Conservation (phyloP, 1,140 invertebrate species). For the Periplaneta americana region DNA sequence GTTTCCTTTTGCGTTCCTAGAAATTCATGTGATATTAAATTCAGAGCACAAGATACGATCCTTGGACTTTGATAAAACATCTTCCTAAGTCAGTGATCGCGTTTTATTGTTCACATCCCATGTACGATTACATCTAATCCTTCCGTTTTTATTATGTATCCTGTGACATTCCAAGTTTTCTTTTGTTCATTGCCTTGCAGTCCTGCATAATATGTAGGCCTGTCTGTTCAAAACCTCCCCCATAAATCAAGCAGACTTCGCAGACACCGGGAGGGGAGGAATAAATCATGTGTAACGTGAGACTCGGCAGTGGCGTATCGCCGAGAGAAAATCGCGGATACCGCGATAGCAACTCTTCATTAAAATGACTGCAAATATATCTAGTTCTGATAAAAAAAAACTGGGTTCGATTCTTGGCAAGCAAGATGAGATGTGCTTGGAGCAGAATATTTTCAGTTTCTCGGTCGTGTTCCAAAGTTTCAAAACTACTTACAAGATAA, state of each 20-base stretch:
- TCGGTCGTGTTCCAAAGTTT: too few relatives aligned
- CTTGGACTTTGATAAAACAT: too few relatives aligned
- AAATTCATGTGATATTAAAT: too few relatives aligned
- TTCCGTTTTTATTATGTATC: not conserved
- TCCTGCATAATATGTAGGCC: not conserved
- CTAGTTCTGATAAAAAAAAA: too few relatives aligned
- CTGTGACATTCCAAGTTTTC: not conserved
- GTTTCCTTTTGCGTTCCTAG: too few relatives aligned
- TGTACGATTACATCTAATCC: not conserved
- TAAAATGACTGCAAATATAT: too few relatives aligned
- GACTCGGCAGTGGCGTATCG: not conserved
- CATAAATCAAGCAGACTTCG: not conserved
- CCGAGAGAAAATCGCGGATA: not conserved
- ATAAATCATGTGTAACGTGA: not conserved
- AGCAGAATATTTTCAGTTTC: too few relatives aligned
- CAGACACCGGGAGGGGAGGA: not conserved
- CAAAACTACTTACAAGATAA: too few relatives aligned
- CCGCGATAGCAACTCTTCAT: too few relatives aligned
- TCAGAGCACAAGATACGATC: too few relatives aligned
- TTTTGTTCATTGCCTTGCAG: not conserved
- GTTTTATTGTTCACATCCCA: not conserved
- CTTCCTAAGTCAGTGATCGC: not conserved
- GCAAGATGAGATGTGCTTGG: too few relatives aligned
- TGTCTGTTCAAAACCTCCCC: not conserved
- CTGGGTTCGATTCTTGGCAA: too few relatives aligned